phyloP scores from a whole-genome alignment of 2,888 invertebrate species.

The Acrocyrtus sp. region DNA sequence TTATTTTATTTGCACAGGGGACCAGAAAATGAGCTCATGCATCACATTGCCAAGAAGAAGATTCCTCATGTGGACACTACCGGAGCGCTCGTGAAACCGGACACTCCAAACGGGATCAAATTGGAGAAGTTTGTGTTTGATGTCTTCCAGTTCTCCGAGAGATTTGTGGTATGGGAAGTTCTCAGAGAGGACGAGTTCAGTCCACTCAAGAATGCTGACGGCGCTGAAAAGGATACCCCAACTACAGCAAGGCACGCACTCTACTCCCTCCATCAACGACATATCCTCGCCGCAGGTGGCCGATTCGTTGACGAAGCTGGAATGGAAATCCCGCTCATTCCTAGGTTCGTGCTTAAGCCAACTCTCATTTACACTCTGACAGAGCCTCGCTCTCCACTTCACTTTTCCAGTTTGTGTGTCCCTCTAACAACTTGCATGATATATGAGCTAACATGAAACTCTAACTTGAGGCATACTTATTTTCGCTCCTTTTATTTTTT shows the following conservation, averaged over 20 bases:
- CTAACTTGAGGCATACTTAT: conserved; percentile 14
- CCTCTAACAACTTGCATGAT: background rate
- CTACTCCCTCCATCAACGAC: conserved; percentile 79
- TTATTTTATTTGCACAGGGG: no score
- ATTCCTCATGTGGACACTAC: conserved; percentile 83
- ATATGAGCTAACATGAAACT: background rate
- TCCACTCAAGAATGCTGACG: conserved; percentile 93
- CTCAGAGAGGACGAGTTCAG: conserved; percentile 94
- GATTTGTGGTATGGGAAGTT: conserved; percentile 93
- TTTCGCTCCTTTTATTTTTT: conserved; percentile 39
- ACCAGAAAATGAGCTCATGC: conserved; percentile 80
- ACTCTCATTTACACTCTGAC: background rate
- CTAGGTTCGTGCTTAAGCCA: conserved; percentile 63
- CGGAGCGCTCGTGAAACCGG: conserved; percentile 79
- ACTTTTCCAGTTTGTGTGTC: background rate
- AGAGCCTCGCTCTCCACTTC: background rate
- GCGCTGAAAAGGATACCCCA: conserved; percentile 89
- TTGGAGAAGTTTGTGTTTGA: conserved; percentile 99
- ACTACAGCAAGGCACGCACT: conserved; percentile 85
- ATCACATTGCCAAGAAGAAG: conserved; percentile 98
- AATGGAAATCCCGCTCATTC: conserved; percentile 66
- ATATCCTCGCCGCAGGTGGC: conserved; percentile 85
- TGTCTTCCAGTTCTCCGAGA: conserved; percentile 93
- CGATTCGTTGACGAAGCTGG: conserved; percentile 70
- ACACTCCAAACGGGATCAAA: conserved; percentile 93